Evolutionary conservation across 2,888 invertebrate genomes (phyloP).

Genomic region (Drosophila paramelanica): DNA sequence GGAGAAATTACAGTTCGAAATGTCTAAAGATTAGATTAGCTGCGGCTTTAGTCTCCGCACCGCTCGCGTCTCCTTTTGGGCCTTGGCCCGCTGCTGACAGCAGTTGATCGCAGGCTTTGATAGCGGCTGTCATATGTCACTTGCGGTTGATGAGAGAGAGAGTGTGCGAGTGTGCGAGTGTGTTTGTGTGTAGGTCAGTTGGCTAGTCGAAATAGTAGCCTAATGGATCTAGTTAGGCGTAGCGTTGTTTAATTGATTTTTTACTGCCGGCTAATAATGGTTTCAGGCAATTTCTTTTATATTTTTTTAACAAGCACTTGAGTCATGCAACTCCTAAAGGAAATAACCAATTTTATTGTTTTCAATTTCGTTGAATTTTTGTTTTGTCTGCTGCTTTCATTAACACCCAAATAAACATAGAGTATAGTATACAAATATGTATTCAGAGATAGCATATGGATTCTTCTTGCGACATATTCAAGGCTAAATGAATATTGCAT

Average conservation of each 20-base stretch:
- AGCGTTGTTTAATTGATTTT: conserved; percentile 43
- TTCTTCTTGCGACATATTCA: conserved; percentile 76
- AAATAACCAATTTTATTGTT: conserved; percentile 9
- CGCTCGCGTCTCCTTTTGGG: conserved; percentile 8
- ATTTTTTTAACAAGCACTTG: conserved; percentile 37
- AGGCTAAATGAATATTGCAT: conserved; percentile 68
- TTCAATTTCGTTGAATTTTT: conserved; percentile 1
- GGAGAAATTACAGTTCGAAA: conserved; percentile 57
- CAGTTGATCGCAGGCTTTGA: conserved; percentile 61
- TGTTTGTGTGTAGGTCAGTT: conserved; percentile 52
- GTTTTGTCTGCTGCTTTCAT: conserved; percentile 52
- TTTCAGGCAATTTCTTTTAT: conserved; percentile 14
- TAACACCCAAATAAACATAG: conserved; percentile 51
- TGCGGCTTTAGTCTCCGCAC: background rate
- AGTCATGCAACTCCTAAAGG: conserved; percentile 31
- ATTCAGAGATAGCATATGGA: conserved; percentile 59
- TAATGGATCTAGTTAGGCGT: conserved; percentile 28
- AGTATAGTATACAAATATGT: background rate
- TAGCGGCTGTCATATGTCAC: conserved; percentile 53
- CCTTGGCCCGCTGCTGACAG: conserved; percentile 49
- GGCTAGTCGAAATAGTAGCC: conserved; percentile 18
- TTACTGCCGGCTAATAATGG: conserved; percentile 20
- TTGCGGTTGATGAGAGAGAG: conserved; percentile 4
- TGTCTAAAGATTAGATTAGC: conserved; percentile 65
- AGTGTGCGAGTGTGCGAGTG: background rate